Percentiles rank a stretch among this genome's conserved stretches.
Evolutionary conservation across 2,113 vertebrate species (phyloP).

Genomic region (Xerus inauris): DNA sequence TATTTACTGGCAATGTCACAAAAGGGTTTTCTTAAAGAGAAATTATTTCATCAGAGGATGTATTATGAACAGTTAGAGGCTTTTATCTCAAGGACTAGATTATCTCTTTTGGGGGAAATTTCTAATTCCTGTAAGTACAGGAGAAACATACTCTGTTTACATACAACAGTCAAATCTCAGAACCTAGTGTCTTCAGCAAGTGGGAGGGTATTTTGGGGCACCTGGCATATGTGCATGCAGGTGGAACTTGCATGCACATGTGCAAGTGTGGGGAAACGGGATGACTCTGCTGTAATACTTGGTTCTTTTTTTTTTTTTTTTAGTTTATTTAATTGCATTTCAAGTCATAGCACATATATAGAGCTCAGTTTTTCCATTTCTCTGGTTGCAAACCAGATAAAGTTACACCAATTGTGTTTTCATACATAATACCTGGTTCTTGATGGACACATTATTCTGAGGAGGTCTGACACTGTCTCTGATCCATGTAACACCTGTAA

Average conservation of each 20-base stretch:
- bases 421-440: no score
- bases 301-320: no score
- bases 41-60: background rate
- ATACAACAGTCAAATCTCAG: background rate
- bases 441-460: background rate
- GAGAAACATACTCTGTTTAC: constrained; percentile 37
- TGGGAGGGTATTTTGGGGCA: background rate
- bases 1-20: background rate
- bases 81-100: background rate
- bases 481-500: background rate
- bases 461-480: background rate
- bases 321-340: no score
- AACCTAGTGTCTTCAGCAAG: background rate
- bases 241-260: background rate
- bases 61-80: background rate
- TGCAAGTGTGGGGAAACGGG: rapidly evolving
- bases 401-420: no score
- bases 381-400: no score
- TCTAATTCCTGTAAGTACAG: background rate
- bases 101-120: background rate
- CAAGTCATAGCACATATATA: no score
- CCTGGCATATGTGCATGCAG: background rate
- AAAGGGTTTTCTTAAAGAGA: background rate
- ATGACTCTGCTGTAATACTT: background rate
- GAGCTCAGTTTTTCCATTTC: no score